Evolutionary conservation across 2,113 vertebrate genomes (phyloP).

Genomic region (Eclectus roratus): DNA sequence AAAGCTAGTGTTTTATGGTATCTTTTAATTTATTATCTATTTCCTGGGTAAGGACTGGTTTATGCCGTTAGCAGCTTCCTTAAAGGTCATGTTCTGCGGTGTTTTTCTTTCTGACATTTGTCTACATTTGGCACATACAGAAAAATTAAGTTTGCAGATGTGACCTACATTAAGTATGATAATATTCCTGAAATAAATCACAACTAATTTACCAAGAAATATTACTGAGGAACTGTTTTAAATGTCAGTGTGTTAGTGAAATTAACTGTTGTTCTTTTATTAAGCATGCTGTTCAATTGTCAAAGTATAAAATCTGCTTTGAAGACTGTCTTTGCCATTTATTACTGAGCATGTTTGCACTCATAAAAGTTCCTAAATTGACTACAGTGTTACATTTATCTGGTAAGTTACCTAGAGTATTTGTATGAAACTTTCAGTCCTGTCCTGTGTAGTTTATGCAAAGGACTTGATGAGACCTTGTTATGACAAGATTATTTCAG

Average conservation of each 20-base stretch:
- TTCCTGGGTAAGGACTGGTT: neutral
- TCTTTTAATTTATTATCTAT: constrained; percentile 9
- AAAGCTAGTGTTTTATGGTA: neutral
- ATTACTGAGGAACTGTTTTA: neutral
- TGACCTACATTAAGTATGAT: neutral
- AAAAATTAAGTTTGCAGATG: constrained; percentile 3
- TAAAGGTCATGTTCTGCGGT: constrained; percentile 40
- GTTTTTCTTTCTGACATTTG: constrained; percentile 36
- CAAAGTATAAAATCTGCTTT: neutral
- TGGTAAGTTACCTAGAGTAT: neutral
- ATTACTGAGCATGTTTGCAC: neutral
- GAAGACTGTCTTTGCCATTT: neutral
- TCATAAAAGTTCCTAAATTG: neutral
- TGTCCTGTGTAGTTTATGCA: neutral
- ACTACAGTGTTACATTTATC: neutral
- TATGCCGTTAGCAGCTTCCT: neutral
- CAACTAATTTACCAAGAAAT: neutral
- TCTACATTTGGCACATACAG: neutral
- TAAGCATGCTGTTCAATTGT: neutral
- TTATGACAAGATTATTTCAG: neutral
- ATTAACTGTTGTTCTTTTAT: neutral
- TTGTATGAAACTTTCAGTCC: neutral
- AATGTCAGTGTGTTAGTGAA: constrained; percentile 42
- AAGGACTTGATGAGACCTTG: neutral
- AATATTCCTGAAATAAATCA: neutral